Evolutionary conservation across 2,797 vertebrate species (phyloP).

Genomic region (Hemibagrus guttatus): DNA sequence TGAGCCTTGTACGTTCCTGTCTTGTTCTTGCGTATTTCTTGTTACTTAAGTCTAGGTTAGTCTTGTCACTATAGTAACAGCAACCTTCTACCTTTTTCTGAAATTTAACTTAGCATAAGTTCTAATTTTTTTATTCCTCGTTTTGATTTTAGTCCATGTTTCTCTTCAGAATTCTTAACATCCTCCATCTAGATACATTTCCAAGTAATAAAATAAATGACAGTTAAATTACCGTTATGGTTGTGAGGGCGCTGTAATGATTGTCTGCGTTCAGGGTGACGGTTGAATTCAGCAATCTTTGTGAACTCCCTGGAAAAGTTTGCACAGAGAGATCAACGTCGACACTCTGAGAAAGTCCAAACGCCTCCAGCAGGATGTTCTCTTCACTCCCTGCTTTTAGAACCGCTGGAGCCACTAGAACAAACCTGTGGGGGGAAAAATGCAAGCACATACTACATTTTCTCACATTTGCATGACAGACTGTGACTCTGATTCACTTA

Average conservation of each 20-base stretch:
- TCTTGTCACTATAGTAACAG: neutral
- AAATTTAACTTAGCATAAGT: no score
- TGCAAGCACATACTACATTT: neutral
- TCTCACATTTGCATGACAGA: neutral
- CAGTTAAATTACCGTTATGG: constrained; percentile 62
- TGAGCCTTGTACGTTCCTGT: neutral
- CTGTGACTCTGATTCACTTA: neutral
- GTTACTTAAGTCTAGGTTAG: neutral
- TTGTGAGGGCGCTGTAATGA: constrained; percentile 58
- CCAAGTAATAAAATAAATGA: neutral
- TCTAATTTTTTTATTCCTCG: no score
- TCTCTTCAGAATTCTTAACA: no score
- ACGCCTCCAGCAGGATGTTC: constrained; percentile 71
- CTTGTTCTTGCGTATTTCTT: neutral
- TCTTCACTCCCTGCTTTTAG: constrained; percentile 72
- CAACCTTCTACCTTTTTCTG: no score
- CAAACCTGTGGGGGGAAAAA: constrained; percentile 61
- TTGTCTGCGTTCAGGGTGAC: constrained; percentile 59
- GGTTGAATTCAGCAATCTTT: constrained; percentile 20
- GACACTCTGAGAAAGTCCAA: constrained; percentile 25
- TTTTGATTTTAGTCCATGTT: no score
- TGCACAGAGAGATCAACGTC: constrained; percentile 54
- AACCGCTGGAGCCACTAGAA: constrained; percentile 69
- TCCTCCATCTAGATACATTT: neutral
- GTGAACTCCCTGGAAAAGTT: constrained; percentile 40